A percentile compares a stretch with the other conserved stretches of the same genome.
phyloP scores from a whole-genome alignment of 2,113 vertebrate species.

The Bucco capensis region DNA sequence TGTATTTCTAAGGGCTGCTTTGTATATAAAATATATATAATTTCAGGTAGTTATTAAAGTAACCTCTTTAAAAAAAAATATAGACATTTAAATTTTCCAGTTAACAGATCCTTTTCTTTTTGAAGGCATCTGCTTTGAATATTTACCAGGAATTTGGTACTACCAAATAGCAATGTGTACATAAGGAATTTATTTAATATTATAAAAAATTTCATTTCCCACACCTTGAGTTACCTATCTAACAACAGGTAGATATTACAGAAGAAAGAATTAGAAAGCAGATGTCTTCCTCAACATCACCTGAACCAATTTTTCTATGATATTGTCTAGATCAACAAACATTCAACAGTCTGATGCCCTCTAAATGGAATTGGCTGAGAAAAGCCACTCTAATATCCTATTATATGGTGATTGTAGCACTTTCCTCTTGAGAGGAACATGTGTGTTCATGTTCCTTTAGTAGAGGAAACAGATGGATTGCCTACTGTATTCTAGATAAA shows the following conservation, averaged over 20 bases:
- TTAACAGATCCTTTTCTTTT: not conserved
- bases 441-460: not conserved
- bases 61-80: not conserved
- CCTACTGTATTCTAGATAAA: not conserved
- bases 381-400: not conserved
- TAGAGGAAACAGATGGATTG: not conserved
- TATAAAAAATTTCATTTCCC: not conserved
- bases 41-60: not conserved
- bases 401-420: not conserved
- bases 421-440: not conserved
- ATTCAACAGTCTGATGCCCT: not conserved
- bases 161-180: not conserved
- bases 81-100: not conserved
- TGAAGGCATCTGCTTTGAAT: not conserved
- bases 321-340: not conserved
- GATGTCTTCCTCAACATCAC: not conserved
- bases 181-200: too few species aligned
- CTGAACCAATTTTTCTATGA: not conserved
- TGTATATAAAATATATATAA: not conserved
- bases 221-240: not conserved
- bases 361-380: not conserved
- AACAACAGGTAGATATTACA: not conserved
- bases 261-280: not conserved
- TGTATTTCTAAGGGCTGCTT: not conserved
- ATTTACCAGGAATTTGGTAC: not conserved